phyloP scores from a whole-genome alignment of 2,113 vertebrate genomes.

The Cepphus grylle region DNA sequence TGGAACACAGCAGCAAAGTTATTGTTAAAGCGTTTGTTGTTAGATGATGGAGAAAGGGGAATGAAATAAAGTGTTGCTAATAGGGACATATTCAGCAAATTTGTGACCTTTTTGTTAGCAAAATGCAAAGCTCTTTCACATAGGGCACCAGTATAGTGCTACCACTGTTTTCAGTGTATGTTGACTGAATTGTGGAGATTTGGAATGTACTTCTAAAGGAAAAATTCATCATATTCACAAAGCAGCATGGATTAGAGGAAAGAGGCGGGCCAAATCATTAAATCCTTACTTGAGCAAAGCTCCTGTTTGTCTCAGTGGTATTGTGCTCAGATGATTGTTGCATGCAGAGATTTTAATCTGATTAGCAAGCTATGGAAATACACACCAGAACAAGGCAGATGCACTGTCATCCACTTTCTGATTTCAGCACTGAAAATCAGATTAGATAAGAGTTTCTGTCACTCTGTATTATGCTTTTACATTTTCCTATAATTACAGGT shows the following conservation, averaged over 20 bases:
- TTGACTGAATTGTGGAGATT: not conserved
- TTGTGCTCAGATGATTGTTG: not conserved
- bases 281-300: not conserved
- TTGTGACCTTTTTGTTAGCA: not conserved
- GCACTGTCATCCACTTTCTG: not conserved
- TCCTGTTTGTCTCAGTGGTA: not conserved
- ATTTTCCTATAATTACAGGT: not conserved
- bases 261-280: not conserved
- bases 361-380: not conserved
- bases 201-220: not conserved
- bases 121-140: not conserved
- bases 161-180: not conserved
- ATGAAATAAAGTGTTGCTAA: not conserved
- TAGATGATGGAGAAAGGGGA: not conserved
- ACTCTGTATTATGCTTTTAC: not conserved
- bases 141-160: not conserved
- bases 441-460: not conserved
- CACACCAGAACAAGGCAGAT: not conserved
- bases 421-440: not conserved
- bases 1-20: not conserved
- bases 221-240: not conserved
- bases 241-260: not conserved
- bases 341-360: not conserved
- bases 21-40: not conserved
- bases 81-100: not conserved